Conservation (phyloP, 2,888 invertebrate species). For the Brenthis ino region DNA sequence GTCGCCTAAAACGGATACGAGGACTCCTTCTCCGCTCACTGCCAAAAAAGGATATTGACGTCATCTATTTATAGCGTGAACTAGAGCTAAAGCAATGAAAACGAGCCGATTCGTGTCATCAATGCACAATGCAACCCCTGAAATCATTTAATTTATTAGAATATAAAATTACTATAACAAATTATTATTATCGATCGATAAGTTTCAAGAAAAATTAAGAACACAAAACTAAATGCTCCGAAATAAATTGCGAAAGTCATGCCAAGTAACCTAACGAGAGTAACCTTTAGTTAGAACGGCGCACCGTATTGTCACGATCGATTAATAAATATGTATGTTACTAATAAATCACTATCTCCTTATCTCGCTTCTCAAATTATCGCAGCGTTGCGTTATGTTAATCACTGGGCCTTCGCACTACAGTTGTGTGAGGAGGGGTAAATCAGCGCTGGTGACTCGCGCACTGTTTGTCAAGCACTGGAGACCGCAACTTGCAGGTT, state of each 20-base stretch:
- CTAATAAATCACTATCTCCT: constrained; percentile 67
- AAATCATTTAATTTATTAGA: no score
- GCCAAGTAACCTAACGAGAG: constrained; percentile 57
- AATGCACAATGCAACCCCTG: neutral
- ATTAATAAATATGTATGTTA: constrained; percentile 57
- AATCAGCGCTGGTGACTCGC: constrained; percentile 35
- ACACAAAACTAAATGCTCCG: constrained; percentile 52
- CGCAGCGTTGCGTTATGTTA: constrained; percentile 53
- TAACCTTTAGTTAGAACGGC: constrained; percentile 76
- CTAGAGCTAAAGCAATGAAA: constrained; percentile 14
- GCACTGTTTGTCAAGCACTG: constrained; percentile 66
- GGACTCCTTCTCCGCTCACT: constrained; percentile 77
- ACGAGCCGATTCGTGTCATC: neutral
- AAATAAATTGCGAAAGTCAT: constrained; percentile 68
- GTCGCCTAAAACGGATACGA: constrained; percentile 79
- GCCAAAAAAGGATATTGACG: constrained; percentile 36
- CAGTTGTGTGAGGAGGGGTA: constrained; percentile 19
- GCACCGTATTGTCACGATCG: constrained; percentile 78
- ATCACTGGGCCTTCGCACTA: constrained; percentile 42
- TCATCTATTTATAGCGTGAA: constrained; percentile 17
- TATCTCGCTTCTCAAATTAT: constrained; percentile 60
- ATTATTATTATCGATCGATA: constrained; percentile 42
- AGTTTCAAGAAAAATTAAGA: constrained; percentile 42
- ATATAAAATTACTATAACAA: neutral
- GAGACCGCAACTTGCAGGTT: constrained; percentile 64